A percentile compares a stretch with the other conserved stretches of the same genome.
These are phyloP conservation scores for Centropus bengalensis DNA, from an alignment of 2,113 vertebrate species.

Conservation along the genomic window DNA sequence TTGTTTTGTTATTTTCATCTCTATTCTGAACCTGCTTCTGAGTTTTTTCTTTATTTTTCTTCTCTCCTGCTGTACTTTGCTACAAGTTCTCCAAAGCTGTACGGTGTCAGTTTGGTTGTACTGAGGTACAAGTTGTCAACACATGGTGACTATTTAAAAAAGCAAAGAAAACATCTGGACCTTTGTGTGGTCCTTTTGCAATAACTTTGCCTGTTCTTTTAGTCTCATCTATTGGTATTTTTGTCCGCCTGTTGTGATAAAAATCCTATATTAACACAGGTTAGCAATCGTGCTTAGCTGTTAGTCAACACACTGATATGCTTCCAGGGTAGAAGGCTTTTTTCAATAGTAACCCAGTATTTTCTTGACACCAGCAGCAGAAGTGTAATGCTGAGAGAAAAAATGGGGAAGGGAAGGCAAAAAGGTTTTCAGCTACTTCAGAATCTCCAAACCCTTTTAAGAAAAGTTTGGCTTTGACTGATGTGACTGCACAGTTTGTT, in stretches of 20 bases:
- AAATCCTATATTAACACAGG: neutral
- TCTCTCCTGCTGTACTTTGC: neutral
- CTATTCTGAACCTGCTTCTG: neutral
- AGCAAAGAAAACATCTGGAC: neutral
- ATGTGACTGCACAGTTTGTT: neutral
- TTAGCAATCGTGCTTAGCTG: neutral
- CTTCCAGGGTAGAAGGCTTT: neutral
- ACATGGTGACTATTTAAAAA: neutral
- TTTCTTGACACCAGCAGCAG: neutral
- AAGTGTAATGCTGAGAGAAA: neutral
- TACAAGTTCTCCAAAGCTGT: neutral
- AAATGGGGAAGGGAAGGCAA: rapidly evolving
- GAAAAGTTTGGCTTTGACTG: neutral
- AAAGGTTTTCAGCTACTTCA: neutral
- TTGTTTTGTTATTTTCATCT: neutral
- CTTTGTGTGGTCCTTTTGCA: neutral
- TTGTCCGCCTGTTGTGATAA: neutral
- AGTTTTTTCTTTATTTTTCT: no score
- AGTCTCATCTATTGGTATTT: neutral
- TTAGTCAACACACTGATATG: neutral
- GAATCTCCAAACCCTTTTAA: neutral
- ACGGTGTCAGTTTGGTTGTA: neutral
- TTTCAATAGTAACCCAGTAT: neutral
- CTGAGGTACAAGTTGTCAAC: neutral
- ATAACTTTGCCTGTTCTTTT: neutral